phyloP scores from a whole-genome alignment of 1,140 invertebrate genomes.

The Lerema accius region DNA sequence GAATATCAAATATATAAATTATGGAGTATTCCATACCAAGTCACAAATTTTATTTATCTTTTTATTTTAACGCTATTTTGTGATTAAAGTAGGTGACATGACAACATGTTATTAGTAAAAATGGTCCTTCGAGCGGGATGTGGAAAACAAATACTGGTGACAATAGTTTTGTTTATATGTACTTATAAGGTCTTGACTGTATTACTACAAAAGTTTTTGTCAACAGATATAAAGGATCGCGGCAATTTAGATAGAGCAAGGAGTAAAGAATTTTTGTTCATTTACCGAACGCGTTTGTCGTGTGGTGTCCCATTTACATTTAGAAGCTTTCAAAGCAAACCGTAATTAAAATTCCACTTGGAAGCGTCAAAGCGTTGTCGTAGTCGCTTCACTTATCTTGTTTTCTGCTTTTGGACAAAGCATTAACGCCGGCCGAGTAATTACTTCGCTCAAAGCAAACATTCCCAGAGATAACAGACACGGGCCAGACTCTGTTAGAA shows the following conservation, averaged over 20 bases:
- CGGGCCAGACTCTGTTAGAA: slow-evolving; percentile 19
- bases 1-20: too few relatives aligned
- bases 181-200: not conserved
- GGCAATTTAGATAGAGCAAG: not conserved
- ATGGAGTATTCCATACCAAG: too few relatives aligned
- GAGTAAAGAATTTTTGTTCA: slow-evolving; percentile 11
- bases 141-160: too few relatives aligned
- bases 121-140: too few relatives aligned
- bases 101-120: too few relatives aligned
- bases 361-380: slow-evolving; percentile 21
- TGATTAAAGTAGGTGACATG: too few relatives aligned
- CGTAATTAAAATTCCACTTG: slow-evolving; percentile 29
- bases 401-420: slow-evolving; percentile 32
- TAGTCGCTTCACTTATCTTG: slow-evolving; percentile 29
- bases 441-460: slow-evolving; percentile 33
- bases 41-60: too few relatives aligned
- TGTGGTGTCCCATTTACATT: slow-evolving; percentile 11
- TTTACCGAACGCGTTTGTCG: slow-evolving; percentile 6
- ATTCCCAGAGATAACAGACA: slow-evolving; percentile 28
- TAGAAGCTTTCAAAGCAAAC: slow-evolving; percentile 25
- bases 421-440: slow-evolving; percentile 29
- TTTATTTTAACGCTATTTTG: too few relatives aligned
- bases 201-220: not conserved
- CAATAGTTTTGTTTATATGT: too few relatives aligned
- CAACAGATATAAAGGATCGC: not conserved